Evolutionary conservation across 2,113 vertebrate species (phyloP), one percentile per base, ranked within the genome.

Genomic region (Terrapene triunguis): DNA sequence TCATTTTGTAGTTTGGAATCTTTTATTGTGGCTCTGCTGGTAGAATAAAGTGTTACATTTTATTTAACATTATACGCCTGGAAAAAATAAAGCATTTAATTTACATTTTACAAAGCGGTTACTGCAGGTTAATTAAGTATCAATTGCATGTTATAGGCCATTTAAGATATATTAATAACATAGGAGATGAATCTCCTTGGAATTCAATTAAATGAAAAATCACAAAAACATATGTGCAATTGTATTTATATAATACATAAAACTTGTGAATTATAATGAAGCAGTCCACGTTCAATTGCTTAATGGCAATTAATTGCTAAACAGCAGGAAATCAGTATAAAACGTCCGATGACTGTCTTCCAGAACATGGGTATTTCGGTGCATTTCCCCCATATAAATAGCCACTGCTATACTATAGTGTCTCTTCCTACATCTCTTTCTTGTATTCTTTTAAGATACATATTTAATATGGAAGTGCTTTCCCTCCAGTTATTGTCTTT

Each of bases 121-220:
- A 98, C 96, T 97, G 95, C 97, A 96, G 96, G 97, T 97, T 98
- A 98, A 98, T 98, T 98, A 98, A 97, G 97, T 97, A 96, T 96
- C 96, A 95, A 97, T 98, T 97, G 97, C 96, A 89, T 97, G 95
- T 98, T 98, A 98, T 95, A 98, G 97, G 97, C 97, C 92, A 90
- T 96, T 94, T 97, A 98, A 98, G 97, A 97, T 98, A 97, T 98
- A 98, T 98, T 98, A 98, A 98, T 97, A 98, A 97, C 85, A 88
- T 62, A 48, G 94, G 90, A 97, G 97, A 98, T 98, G 98, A 98
- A 98, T 98, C 97, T 97, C 97, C 93, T 94, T 90, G 95, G 96
- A 97, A 97, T 98, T 98, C 97, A 98, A 97, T 98, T 98, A 98
- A 98, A 97, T 96, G 97, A 98, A 98, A 98, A 98, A 93, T 93